Percentiles rank a stretch among this genome's conserved stretches.
Evolutionary conservation across 2,113 vertebrate genomes (phyloP).

Genomic region (Rissa tridactyla): DNA sequence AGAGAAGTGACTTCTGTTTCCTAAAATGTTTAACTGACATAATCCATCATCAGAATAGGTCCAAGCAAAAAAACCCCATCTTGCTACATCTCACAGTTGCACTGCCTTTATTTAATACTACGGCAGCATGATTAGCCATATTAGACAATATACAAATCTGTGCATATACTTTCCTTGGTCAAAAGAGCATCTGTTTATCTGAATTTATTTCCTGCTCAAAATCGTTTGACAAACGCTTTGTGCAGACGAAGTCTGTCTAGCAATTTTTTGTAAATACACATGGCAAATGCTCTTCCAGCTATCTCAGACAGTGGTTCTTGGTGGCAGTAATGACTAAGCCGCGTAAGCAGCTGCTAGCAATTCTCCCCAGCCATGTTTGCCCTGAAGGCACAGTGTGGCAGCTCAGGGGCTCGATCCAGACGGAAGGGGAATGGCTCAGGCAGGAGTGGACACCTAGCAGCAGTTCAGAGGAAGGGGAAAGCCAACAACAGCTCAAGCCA

Average conservation of each 20-base stretch:
- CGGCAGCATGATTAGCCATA: neutral
- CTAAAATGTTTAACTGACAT: constrained; percentile 43
- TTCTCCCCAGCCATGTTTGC: neutral
- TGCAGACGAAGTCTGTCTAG: neutral
- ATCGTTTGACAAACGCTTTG: neutral
- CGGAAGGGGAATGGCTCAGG: neutral
- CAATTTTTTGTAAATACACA: constrained; percentile 10
- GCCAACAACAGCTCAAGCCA: neutral
- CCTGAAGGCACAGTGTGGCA: neutral
- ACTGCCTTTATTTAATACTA: neutral
- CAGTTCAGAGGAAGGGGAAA: neutral
- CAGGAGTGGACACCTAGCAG: neutral
- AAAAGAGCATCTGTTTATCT: neutral
- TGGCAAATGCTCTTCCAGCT: neutral
- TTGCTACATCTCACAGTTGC: neutral
- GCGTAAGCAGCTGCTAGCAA: neutral
- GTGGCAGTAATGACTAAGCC: neutral
- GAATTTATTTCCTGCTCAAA: neutral
- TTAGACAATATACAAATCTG: neutral
- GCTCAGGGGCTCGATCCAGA: neutral
- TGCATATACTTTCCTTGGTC: neutral
- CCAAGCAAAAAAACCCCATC: neutral
- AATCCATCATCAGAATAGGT: neutral
- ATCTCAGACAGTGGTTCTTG: neutral
- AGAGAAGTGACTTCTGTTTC: constrained; percentile 51